Percentiles rank a stretch among this genome's conserved stretches.
Evolutionary conservation across 2,113 vertebrate species (phyloP).

Genomic region (Thalassoma bifasciatum): DNA sequence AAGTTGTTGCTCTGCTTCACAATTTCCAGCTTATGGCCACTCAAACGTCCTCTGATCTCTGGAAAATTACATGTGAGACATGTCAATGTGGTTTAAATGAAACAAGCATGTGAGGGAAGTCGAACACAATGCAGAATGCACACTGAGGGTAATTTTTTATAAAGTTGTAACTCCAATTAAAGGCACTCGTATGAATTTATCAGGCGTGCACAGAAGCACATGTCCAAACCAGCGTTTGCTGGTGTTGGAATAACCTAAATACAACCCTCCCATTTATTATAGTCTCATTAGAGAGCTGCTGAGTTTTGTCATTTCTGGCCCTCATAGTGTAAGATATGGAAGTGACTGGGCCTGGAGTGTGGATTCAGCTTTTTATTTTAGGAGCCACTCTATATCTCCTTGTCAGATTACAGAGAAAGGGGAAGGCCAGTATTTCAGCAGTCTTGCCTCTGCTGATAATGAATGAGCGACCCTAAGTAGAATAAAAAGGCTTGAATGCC

Average conservation of each 20-base stretch:
- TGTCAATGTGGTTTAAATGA: not conserved
- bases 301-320: conserved; percentile 71
- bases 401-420: conserved; percentile 62
- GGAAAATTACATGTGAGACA: not conserved
- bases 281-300: conserved; percentile 75
- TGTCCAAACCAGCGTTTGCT: conserved; percentile 36
- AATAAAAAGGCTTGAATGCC: conserved; percentile 12
- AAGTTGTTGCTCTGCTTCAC: not conserved
- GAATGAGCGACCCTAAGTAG: conserved; percentile 37
- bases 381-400: conserved; percentile 65
- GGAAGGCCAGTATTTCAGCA: conserved; percentile 42
- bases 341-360: conserved; percentile 66
- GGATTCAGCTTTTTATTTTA: conserved; percentile 79
- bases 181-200: conserved; percentile 35
- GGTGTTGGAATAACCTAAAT: conserved; percentile 61
- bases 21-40: not conserved
- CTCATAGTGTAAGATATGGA: conserved; percentile 71
- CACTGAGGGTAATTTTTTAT: not conserved
- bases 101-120: not conserved
- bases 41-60: not conserved
- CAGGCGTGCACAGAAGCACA: conserved; percentile 38
- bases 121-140: not conserved
- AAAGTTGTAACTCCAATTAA: conserved; percentile 17
- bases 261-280: conserved; percentile 66
- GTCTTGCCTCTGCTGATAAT: conserved; percentile 25